Percentiles rank a stretch among this genome's conserved stretches.
Evolutionary conservation across 2,797 vertebrate genomes (phyloP).

Genomic region (Lithobates sylvaticus): DNA sequence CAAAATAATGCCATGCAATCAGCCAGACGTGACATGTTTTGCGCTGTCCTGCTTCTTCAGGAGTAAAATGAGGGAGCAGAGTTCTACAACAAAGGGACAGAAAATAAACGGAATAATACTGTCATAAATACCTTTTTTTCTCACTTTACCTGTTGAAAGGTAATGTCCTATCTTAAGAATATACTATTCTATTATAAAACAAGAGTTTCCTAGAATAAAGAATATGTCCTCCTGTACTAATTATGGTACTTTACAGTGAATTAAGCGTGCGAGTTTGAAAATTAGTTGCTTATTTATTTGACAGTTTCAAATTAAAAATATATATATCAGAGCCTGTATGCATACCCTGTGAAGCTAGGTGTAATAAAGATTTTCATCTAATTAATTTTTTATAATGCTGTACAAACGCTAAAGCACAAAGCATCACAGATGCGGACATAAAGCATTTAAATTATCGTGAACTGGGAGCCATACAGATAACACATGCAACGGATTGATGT

Average conservation of each 20-base stretch:
- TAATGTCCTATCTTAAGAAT: background rate
- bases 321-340: background rate
- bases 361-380: slow-evolving; percentile 1
- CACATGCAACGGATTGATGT: background rate
- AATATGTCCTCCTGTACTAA: background rate
- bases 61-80: too few species aligned
- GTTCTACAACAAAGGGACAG: too few species aligned
- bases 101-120: too few species aligned
- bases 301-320: background rate
- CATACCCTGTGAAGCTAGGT: background rate
- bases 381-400: background rate
- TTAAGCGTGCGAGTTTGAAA: background rate
- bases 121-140: too few species aligned
- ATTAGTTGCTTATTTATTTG: background rate
- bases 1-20: too few species aligned
- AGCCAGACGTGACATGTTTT: too few species aligned
- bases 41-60: too few species aligned
- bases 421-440: background rate
- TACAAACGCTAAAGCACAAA: background rate
- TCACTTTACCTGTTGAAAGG: background rate
- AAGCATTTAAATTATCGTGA: background rate
- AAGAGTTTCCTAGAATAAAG: background rate
- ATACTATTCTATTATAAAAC: too few species aligned
- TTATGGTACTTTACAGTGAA: background rate
- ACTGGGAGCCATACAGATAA: slow-evolving; percentile 1